Evolutionary conservation across 2,888 invertebrate genomes (phyloP), one percentile per base, ranked within the genome.

Genomic region (Diadegma fenestrale): DNA sequence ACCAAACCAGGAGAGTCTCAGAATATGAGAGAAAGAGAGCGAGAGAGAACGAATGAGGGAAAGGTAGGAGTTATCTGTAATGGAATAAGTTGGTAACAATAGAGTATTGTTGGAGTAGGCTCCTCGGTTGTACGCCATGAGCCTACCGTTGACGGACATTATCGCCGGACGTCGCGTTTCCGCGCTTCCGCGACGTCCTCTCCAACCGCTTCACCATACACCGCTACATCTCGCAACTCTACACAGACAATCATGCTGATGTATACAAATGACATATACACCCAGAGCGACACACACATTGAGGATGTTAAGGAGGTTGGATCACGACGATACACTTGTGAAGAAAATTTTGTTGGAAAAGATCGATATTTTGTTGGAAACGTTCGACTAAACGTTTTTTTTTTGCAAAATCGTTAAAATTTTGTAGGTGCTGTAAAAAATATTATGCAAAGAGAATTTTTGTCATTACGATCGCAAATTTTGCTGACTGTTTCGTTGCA

Each of bases 31-130:
- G 84, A 77, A 41, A 73, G 26, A 73, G 82, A 80, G 85, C 76
- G 80, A 64, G 61, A 77, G 81, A 78, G 45, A 71, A 80, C 85
- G 88, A 90, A 90, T 83, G 72, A 87, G 81, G 86, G 88, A 82
- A 82, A 82, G 80, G 80, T 66, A 69, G 88, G 91, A 92, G 93
- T 94, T 94, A 94, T 94, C 93, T 94, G 93, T 94, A 94, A 94
- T 94, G 93, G 93, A 94, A 94, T 94, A 94, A 94, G 94, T 94
- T 94, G 93, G 93, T 91, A 93, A 94, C 94, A 94, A 94, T 94
- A 89, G 92, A 88, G 91, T 90, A 93, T 94, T 94, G 94, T 93
- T 92, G 89, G 88, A 90, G 90, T 90, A 93, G 93, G 90, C 90
- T 91, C 92, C 91, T 90, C 88, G 90, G 76, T 73, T 81, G 78